These are phyloP conservation scores for Coptodon bakossiorum DNA, from an alignment of 2,113 vertebrate genomes.

Conservation along the genomic window DNA sequence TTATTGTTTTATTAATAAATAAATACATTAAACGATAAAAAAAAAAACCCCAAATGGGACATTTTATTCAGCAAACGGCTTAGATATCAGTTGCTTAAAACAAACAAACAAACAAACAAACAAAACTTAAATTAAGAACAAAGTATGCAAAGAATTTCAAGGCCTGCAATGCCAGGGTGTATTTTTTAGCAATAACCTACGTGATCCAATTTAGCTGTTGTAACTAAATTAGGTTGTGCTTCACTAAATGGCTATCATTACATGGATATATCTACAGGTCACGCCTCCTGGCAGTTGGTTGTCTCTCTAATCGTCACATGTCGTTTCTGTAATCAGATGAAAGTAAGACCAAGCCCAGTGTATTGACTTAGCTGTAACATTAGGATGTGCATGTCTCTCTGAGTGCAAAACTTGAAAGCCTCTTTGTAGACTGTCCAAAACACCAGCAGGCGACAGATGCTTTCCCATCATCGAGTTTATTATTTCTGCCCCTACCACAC, in stretches of 20 bases:
- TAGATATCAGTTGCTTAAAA: neutral
- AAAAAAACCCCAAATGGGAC: fast-evolving
- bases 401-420: slow-evolving; percentile 14
- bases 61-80: neutral
- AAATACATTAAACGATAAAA: neutral
- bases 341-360: slow-evolving; percentile 40
- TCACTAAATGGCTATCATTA: slow-evolving; percentile 41
- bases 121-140: neutral
- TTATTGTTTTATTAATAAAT: neutral
- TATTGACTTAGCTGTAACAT: slow-evolving; percentile 29
- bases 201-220: slow-evolving; percentile 20
- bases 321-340: slow-evolving; percentile 50
- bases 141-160: neutral
- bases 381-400: slow-evolving; percentile 11
- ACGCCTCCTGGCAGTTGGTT: slow-evolving; percentile 30
- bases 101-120: neutral
- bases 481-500: slow-evolving; percentile 23
- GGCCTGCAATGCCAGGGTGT: neutral
- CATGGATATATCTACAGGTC: slow-evolving; percentile 34
- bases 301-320: slow-evolving; percentile 43
- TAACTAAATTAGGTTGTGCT: slow-evolving; percentile 42
- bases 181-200: slow-evolving; percentile 51
- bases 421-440: slow-evolving; percentile 32
- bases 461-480: slow-evolving; percentile 9
- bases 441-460: slow-evolving; percentile 24